Evolutionary conservation across 1,140 invertebrate species (phyloP), one percentile per base, ranked within the genome.

Genomic region (Drosophila varians): DNA sequence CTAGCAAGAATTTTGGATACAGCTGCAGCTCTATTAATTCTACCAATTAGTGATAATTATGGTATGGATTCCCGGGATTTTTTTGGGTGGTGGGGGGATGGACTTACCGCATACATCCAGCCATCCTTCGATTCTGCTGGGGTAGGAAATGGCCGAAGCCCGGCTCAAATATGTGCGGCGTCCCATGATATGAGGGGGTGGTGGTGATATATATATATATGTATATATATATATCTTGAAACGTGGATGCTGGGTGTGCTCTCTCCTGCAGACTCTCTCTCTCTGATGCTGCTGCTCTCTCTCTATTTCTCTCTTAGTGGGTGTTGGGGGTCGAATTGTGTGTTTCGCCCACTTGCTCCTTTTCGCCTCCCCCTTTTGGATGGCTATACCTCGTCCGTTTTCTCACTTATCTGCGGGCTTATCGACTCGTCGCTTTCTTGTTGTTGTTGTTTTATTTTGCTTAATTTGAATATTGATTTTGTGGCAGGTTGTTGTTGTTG

Each of bases 71-170:
- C n/a, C 34, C n/a, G n/a, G 7, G 9, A n/a, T n/a, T 28, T 36
- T 12, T 12, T 12, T 36, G 4, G 4, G 0, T 36, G 7, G 4
- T 12, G 14, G 36, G 36, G 14, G 16, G 6, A 9, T 8, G 19
- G 46, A 92, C 93, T 93, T 90, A 95, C 94, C 94, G 84, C 93
- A 94, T 92, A 94, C 92, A 90, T 94, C 94, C 52, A 95, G 90
- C 94, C 94, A 95, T 71, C 94, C 94, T 92, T 95, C 94, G 23
- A 94, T 93, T 25, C 94, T 92, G 87, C 94, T 94, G 42, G 94
- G 94, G 89, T 94, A 95, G 68, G 91, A 91, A 66, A 93, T 90
- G 40, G 83, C 74, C 61, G 80, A 68, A 66, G 61, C 72, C 58
- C 90, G 90, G 73, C 77, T 90, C 3, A 74, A 36, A 75, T 91